Percentiles rank a stretch among this genome's conserved stretches.
These are phyloP conservation scores for Amazona vittata DNA, from an alignment of 2,113 vertebrate species.

Conservation along the genomic window DNA sequence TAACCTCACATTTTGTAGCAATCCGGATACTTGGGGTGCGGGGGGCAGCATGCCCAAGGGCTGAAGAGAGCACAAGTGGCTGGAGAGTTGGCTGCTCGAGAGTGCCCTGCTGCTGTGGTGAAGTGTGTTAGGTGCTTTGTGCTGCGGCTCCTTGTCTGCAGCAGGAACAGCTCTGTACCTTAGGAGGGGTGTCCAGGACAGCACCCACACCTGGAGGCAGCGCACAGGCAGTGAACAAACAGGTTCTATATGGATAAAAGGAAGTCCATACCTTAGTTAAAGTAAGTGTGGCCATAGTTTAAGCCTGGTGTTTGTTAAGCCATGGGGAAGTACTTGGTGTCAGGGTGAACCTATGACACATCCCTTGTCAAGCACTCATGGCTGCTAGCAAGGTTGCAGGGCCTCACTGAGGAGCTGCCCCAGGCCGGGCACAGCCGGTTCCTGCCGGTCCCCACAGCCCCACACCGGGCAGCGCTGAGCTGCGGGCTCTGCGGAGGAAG, in stretches of 20 bases:
- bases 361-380: neutral
- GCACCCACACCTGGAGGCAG: neutral
- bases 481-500: neutral
- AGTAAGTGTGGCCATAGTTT: neutral
- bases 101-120: neutral
- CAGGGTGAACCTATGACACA: no score
- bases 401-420: neutral
- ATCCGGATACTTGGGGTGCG: rapidly evolving
- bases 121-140: neutral
- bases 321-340: neutral
- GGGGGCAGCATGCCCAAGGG: neutral
- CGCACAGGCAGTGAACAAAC: rapidly evolving
- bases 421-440: neutral
- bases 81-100: rapidly evolving
- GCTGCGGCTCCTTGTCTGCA: neutral
- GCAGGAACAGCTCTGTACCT: neutral
- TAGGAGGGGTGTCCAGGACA: neutral
- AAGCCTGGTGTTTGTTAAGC: neutral
- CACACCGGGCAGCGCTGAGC: neutral
- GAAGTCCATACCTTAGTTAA: neutral
- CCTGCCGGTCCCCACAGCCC: neutral
- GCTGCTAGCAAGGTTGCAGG: neutral
- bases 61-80: neutral
- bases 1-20: neutral
- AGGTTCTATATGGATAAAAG: neutral